Percentiles rank a stretch among this genome's conserved stretches.
Conservation (phyloP, 1,140 invertebrate species). For the Orchestia grillus region DNA sequence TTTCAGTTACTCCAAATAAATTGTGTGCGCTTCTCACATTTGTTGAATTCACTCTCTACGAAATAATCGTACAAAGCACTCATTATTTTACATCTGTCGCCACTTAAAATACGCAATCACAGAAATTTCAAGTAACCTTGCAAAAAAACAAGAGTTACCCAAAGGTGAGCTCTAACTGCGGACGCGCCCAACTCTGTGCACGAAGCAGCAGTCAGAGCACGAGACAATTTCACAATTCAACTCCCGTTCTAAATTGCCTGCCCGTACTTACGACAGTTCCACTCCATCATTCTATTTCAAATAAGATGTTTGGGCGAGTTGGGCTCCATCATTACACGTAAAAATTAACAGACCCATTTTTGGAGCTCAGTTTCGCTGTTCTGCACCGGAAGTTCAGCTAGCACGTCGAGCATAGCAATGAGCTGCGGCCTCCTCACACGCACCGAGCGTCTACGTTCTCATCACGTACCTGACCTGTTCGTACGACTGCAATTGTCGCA, state of each 20-base stretch:
- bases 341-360: constrained; percentile 3
- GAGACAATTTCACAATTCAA: background rate
- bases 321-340: background rate
- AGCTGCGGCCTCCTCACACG: background rate
- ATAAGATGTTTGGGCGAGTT: background rate
- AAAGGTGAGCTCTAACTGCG: background rate
- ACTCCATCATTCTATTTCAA: constrained; percentile 12
- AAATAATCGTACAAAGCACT: too few species aligned
- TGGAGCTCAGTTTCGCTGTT: background rate
- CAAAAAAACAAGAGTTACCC: background rate
- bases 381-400: background rate
- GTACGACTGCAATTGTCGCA: background rate
- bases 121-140: background rate
- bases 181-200: background rate
- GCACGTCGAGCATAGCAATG: background rate
- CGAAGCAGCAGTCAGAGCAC: background rate
- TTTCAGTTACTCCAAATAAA: too few species aligned
- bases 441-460: background rate
- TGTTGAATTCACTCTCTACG: too few species aligned
- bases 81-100: too few species aligned
- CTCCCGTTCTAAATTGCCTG: background rate
- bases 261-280: background rate
- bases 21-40: too few species aligned
- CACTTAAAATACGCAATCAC: too few species aligned
- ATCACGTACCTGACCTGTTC: background rate